Evolutionary conservation across 2,888 invertebrate species (phyloP).

Genomic region (Trimorus sp.): DNA sequence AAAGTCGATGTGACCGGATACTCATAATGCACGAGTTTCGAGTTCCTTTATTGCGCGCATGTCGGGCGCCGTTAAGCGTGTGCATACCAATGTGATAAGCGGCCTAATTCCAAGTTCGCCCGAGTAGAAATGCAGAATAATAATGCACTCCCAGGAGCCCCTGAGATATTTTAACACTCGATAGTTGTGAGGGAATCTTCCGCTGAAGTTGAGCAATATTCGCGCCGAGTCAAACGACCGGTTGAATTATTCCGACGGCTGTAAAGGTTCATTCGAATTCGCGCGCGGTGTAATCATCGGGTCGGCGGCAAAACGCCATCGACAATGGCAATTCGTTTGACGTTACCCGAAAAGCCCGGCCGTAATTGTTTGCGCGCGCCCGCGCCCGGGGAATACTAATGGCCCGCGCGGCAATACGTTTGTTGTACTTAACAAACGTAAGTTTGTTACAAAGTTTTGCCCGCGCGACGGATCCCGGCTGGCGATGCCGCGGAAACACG

Average conservation of each 20-base stretch:
- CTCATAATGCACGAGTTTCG: conserved; percentile 51
- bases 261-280: conserved; percentile 43
- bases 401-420: too few species aligned
- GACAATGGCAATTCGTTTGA: conserved; percentile 23
- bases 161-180: conserved; percentile 52
- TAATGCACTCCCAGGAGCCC: conserved; percentile 40
- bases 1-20: conserved; percentile 58
- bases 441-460: too few species aligned
- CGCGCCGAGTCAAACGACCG: conserved; percentile 37
- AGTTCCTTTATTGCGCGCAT: conserved; percentile 60
- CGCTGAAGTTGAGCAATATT: conserved; percentile 53
- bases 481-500: too few species aligned
- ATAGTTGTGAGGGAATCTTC: conserved; percentile 49
- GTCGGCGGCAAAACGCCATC: conserved; percentile 27
- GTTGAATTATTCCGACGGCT: conserved; percentile 41
- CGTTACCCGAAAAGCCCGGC: too few species aligned
- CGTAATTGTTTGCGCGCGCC: too few species aligned
- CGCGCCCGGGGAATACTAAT: too few species aligned
- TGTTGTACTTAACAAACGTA: too few species aligned
- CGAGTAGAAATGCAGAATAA: conserved; percentile 55
- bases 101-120: conserved; percentile 59
- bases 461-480: too few species aligned
- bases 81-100: conserved; percentile 60
- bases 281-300: conserved; percentile 9
- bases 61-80: conserved; percentile 51